A percentile compares a stretch with the other conserved stretches of the same genome.
phyloP scores from a whole-genome alignment of 2,888 invertebrate genomes.

The Abrostola triplasia region DNA sequence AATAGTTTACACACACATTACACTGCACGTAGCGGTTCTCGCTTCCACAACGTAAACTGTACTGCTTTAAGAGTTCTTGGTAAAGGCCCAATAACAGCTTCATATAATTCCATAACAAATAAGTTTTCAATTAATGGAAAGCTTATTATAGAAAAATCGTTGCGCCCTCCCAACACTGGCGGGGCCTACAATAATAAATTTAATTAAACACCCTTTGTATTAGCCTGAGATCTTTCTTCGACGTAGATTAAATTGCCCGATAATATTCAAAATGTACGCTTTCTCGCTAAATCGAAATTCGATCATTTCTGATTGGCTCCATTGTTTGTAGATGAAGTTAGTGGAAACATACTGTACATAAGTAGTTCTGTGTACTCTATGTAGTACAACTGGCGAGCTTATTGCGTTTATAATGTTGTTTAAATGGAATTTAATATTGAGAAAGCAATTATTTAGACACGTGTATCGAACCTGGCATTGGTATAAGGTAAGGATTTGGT shows the following conservation, averaged over 20 bases:
- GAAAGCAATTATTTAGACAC: too few species aligned
- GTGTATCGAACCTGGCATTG: too few species aligned
- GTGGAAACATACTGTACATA: too few species aligned
- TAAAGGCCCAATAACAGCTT: conserved; percentile 52
- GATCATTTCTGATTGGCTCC: conserved; percentile 56
- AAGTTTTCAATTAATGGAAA: conserved; percentile 65
- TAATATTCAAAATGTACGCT: conserved; percentile 45
- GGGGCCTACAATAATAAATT: conserved; percentile 54
- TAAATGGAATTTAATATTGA: too few species aligned
- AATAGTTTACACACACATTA: too few species aligned
- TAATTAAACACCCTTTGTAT: conserved; percentile 63
- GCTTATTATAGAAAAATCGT: conserved; percentile 65
- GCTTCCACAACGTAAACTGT: too few species aligned
- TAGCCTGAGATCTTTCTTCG: conserved; percentile 56
- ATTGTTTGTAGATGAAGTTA: conserved; percentile 18
- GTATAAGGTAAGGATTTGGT: too few species aligned
- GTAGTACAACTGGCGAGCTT: too few species aligned
- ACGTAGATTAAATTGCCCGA: conserved; percentile 55
- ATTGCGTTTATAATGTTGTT: too few species aligned
- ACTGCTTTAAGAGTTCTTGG: background rate
- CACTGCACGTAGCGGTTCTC: too few species aligned
- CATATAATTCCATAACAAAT: conserved; percentile 46
- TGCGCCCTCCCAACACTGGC: conserved; percentile 34
- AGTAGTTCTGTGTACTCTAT: too few species aligned
- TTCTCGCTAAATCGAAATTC: conserved; percentile 58